Evolutionary conservation across 1,140 invertebrate genomes (phyloP), one percentile per base, ranked within the genome.

Genomic region (Leptinotarsa texana): DNA sequence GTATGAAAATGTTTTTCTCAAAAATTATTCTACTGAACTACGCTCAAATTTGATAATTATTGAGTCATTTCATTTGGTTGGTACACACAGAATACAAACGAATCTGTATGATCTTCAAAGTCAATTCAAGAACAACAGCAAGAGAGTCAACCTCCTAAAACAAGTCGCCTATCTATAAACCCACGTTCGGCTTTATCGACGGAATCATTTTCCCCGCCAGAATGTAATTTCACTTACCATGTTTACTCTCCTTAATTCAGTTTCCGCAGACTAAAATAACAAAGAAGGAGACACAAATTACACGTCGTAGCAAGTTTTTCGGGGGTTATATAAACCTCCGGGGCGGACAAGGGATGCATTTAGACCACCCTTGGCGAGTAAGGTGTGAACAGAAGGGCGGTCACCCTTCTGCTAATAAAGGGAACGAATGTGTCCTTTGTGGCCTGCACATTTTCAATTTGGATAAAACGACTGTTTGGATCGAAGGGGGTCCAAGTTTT

Each of bases 391-490:
- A 42, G 17, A 51, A 49, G 68, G 68, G 68, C 68, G 68, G 68
- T 51, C 68, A 51, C 68, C 68, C 68, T 69, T 65, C 48, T 49
- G 68, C 68, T 69, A 69, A 69, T 69, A 57, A 65, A 65, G 17
- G 63, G 22, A 65, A 65, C 63, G 63, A 65, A 69, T 49, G 68
- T 48, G 42, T 49, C 68, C 68, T 47, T 42, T 42, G 68, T 69
- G 68, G 48, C 68, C 68, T n/a, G 68, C 48, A 51, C 68, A 69
- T 49, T 69, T 69, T 69, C 68, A 69, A 69, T 69, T 49, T 69
- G 42, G 33, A 47, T 47, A 18, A 33, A 49, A 69, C 48, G 68
- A 69, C n/a, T 15, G 68, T 22, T 42, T 17, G n/a, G 48, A 49
- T 22, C 48, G 42, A 49, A 47, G 68, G 48, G 68, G 48, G 33